phyloP scores from a whole-genome alignment of 2,113 vertebrate genomes.

The Cathartes aura region DNA sequence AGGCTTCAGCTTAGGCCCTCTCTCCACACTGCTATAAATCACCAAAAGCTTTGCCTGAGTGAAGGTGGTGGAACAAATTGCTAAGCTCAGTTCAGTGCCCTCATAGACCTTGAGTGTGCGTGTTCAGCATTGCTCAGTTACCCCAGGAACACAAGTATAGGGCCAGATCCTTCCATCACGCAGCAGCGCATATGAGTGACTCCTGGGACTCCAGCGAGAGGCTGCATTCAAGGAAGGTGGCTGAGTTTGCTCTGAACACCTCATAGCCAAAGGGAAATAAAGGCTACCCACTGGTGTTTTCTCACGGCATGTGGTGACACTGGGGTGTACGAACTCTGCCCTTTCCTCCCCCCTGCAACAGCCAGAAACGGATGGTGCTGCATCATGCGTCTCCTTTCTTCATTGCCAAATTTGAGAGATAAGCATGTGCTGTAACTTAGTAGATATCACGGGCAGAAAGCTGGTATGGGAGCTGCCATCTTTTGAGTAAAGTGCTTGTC shows the following conservation, averaged over 20 bases:
- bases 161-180: neutral
- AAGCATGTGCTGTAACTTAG: neutral
- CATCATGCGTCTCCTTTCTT: neutral
- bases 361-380: neutral
- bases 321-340: neutral
- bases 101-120: neutral
- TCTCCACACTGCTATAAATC: neutral
- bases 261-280: neutral
- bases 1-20: neutral
- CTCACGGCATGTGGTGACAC: neutral
- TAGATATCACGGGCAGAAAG: neutral
- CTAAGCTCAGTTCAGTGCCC: neutral
- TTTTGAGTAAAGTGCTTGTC: constrained; percentile 25
- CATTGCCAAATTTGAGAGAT: neutral
- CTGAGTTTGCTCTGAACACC: neutral
- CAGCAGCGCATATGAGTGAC: neutral
- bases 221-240: neutral
- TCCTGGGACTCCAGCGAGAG: neutral
- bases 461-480: neutral
- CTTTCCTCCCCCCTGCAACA: neutral
- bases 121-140: neutral
- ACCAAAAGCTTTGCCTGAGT: neutral
- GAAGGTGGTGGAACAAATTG: neutral
- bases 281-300: neutral
- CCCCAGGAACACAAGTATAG: neutral